Evolutionary conservation across 2,797 vertebrate species (phyloP).

Genomic region (Hydrocynus forskahlii): DNA sequence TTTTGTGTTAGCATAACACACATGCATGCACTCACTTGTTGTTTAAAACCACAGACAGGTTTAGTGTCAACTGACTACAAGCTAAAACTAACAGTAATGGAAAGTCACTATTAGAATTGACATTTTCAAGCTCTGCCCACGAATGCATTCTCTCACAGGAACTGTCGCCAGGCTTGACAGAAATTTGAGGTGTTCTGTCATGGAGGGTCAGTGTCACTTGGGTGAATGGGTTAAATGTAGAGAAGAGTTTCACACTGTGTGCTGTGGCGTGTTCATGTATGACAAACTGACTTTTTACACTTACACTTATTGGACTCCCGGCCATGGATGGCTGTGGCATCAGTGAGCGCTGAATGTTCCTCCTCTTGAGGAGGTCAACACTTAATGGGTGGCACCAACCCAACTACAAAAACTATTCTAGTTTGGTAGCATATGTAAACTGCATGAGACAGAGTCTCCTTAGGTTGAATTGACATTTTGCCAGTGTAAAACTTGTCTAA

Average conservation of each 20-base stretch:
- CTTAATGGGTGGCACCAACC: no score
- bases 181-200: no score
- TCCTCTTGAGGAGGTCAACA: no score
- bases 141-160: not conserved
- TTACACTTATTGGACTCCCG: not conserved
- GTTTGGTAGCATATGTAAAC: no score
- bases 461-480: not conserved
- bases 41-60: not conserved
- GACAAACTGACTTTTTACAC: no score
- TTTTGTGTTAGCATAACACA: not conserved
- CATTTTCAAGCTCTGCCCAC: not conserved
- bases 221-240: no score
- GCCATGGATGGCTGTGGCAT: no score
- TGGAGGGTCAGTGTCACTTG: no score
- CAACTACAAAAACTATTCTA: not conserved
- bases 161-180: not conserved
- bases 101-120: not conserved
- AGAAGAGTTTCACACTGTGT: no score
- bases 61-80: not conserved
- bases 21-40: conserved; percentile 4
- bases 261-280: no score
- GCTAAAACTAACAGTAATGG: not conserved
- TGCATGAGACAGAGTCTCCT: not conserved
- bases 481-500: not conserved
- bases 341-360: not conserved